Percentiles rank a stretch among this genome's conserved stretches.
Conservation (phyloP, 2,113 vertebrate genomes). For the Hippocampus barbouri region DNA sequence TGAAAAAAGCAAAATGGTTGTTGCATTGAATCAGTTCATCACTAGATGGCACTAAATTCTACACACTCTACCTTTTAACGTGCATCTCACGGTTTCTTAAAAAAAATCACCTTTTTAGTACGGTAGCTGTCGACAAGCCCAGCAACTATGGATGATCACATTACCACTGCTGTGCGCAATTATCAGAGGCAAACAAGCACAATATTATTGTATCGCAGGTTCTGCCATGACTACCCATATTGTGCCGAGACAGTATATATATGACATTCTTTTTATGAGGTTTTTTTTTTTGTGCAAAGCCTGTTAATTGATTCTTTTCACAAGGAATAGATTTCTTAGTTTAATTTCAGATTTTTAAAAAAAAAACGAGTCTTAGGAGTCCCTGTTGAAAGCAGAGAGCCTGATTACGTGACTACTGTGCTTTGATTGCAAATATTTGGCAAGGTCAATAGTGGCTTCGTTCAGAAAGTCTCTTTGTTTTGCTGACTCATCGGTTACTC, state of each 20-base stretch:
- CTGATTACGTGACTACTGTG: neutral
- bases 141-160: neutral
- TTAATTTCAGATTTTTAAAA: neutral
- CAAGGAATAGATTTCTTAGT: too few relatives aligned
- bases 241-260: neutral
- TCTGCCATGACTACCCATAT: neutral
- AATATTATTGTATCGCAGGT: neutral
- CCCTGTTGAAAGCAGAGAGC: neutral
- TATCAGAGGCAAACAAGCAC: neutral
- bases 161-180: neutral
- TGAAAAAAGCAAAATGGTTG: too few relatives aligned
- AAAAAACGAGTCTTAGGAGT: too few relatives aligned
- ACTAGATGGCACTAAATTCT: too few relatives aligned
- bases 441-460: neutral
- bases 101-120: neutral
- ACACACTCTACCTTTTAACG: too few relatives aligned
- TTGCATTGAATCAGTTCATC: too few relatives aligned
- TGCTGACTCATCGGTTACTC: conserved; percentile 43
- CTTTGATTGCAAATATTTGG: neutral
- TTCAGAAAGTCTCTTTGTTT: neutral
- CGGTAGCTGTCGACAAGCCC: neutral
- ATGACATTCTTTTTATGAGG: too few relatives aligned
- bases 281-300: too few relatives aligned
- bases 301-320: too few relatives aligned
- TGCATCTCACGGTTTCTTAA: neutral